phyloP scores from a whole-genome alignment of 2,888 invertebrate species.

The Quadroppia sp. region DNA sequence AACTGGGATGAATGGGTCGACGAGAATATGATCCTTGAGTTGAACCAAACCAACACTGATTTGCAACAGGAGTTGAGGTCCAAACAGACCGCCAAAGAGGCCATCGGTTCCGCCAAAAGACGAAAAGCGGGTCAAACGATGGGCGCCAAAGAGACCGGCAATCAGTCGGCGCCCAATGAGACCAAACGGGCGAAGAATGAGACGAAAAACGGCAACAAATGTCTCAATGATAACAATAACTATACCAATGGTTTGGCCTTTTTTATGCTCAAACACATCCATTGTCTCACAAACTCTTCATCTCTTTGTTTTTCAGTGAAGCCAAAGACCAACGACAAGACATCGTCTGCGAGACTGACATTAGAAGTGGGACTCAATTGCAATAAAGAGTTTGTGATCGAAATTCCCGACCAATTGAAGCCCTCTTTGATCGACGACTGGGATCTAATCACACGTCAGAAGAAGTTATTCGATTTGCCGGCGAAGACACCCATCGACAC shows the following conservation, averaged over 20 bases:
- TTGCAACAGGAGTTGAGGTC: conserved; percentile 58
- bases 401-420: conserved; percentile 87
- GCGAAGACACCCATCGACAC: conserved; percentile 77
- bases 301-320: not conserved
- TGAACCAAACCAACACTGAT: too few relatives aligned
- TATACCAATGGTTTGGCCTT: not conserved
- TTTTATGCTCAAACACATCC: not conserved
- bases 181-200: not conserved
- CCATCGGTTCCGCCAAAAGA: too few relatives aligned
- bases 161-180: not conserved
- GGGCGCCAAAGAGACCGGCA: not conserved
- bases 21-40: conserved; percentile 81
- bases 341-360: conserved; percentile 69
- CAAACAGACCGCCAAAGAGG: too few relatives aligned
- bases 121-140: not conserved
- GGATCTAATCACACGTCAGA: conserved; percentile 77
- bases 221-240: not conserved
- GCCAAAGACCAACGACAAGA: not conserved
- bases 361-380: conserved; percentile 78
- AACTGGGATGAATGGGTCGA: conserved; percentile 74
- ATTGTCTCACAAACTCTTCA: not conserved
- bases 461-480: conserved; percentile 75
- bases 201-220: not conserved
- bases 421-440: conserved; percentile 91
- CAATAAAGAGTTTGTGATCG: conserved; percentile 86